Conservation (phyloP, 2,113 vertebrate species). For the Chamaetylas fuelleborni region DNA sequence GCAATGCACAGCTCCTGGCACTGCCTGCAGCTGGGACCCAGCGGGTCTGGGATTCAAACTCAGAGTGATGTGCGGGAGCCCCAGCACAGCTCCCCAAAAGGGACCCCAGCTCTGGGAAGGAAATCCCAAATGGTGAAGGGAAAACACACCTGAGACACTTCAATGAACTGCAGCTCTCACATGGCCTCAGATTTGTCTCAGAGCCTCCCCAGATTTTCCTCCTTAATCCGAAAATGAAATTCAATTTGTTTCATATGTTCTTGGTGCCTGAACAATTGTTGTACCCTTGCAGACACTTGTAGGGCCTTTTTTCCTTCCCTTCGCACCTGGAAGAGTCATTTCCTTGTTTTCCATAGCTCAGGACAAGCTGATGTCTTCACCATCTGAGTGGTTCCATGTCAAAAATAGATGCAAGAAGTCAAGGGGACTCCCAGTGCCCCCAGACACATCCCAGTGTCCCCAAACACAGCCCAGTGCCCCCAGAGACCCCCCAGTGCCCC, state of each 20-base stretch:
- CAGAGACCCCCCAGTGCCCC: too few relatives aligned
- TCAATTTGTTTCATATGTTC: not conserved
- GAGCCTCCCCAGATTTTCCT: not conserved
- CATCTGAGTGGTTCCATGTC: not conserved
- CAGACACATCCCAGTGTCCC: too few relatives aligned
- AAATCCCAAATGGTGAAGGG: not conserved
- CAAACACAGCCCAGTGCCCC: too few relatives aligned
- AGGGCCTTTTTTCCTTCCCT: not conserved
- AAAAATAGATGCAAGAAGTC: not conserved
- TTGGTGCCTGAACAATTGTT: not conserved
- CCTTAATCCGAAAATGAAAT: not conserved
- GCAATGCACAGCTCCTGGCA: not conserved
- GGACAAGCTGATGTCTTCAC: not conserved
- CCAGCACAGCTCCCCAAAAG: not conserved
- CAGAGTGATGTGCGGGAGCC: not conserved
- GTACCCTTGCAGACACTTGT: not conserved
- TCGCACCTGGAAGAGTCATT: not conserved
- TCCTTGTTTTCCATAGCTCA: fast-evolving
- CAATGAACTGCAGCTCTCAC: not conserved
- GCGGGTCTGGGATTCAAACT: not conserved
- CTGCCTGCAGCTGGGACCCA: not conserved
- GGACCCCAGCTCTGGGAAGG: not conserved
- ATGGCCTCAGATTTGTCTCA: not conserved
- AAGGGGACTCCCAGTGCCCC: not conserved
- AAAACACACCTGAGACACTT: not conserved